Conservation (phyloP, 92 coral and sea anemone species). For the Porites divaricata region DNA sequence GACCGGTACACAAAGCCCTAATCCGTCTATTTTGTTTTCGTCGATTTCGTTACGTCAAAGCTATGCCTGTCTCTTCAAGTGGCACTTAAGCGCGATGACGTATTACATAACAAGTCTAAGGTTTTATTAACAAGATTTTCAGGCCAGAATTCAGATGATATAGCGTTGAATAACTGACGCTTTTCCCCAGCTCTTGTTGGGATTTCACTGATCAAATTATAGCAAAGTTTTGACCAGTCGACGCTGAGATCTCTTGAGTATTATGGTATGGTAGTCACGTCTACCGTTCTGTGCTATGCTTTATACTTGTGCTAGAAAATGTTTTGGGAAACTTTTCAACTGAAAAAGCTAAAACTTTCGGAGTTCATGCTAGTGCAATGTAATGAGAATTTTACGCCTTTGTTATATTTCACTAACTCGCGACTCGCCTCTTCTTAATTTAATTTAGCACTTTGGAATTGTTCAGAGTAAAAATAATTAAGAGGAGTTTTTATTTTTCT, state of each 20-base stretch:
- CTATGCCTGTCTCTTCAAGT: not conserved
- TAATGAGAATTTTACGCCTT: not conserved
- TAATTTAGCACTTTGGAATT: too few species aligned
- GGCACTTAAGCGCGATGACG: constrained; percentile 2
- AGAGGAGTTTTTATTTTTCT: not conserved
- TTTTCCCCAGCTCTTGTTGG: not conserved
- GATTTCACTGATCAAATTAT: not conserved
- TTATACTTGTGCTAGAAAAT: not conserved
- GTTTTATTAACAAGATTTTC: not conserved
- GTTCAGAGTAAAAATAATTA: too few species aligned
- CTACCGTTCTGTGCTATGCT: too few species aligned
- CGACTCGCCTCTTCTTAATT: too few species aligned
- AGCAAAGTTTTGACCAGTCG: not conserved
- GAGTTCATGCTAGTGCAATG: not conserved
- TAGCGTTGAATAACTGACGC: not conserved
- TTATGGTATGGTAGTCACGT: not conserved
- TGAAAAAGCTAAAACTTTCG: not conserved
- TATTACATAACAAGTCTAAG: not conserved
- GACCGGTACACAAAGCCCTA: not conserved
- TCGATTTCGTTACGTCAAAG: constrained; percentile 22
- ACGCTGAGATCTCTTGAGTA: not conserved
- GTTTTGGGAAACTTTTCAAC: not conserved
- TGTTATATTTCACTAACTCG: too few species aligned
- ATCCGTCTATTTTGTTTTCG: constrained; percentile 1
- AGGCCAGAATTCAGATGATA: not conserved